Evolutionary conservation across 1,140 invertebrate species (phyloP), one percentile per base, ranked within the genome.

Genomic region (Macrocentrus cingulum): DNA sequence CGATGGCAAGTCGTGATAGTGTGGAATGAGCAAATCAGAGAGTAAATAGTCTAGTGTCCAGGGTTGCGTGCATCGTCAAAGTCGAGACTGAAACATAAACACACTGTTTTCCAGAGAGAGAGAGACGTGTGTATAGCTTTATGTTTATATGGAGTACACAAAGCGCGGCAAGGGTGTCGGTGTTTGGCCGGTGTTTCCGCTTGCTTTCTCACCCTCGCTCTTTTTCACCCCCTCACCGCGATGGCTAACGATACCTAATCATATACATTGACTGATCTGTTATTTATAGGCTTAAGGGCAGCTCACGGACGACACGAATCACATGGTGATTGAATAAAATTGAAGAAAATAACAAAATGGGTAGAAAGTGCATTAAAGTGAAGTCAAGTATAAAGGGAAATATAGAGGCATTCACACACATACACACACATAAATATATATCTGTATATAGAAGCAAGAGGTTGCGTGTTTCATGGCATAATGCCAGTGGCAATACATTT

Each of bases 391-490:
- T 3, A 39, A 15, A 4, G 7, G 13, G 11, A 7, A 11, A 34
- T 11, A 34, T 11, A 34, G 29, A 34, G 11, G 6, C 6, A 34
- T 11, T 39, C 11, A 56, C 60, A 67, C 57, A 67, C 63, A 67
- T 64, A 56, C 59, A 66, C 48, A 62, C 55, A 29, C 9, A 29
- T 29, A 29, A 5, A 29, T 4, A 57, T 61, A 67, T 59, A 68
- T 64, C 66, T 64, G 57, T 60, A 66, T 51, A 60, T 55, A n/a
- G n/a, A n/a, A n/a, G n/a, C n/a, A n/a, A 15, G 36, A 52, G 62
- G 71, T 76, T 71, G 74, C 74, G 74, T 76, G 74, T 66, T 66
- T 67, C 32, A 48, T 70, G 72, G 71, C 68, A 70, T 69, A 73
- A 74, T 61, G 66, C 70, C 69, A 55, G 19, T 54, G 56, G 53